These are phyloP conservation scores for Littorina saxatilis DNA, from an alignment of 1,140 invertebrate genomes.

Conservation along the genomic window DNA sequence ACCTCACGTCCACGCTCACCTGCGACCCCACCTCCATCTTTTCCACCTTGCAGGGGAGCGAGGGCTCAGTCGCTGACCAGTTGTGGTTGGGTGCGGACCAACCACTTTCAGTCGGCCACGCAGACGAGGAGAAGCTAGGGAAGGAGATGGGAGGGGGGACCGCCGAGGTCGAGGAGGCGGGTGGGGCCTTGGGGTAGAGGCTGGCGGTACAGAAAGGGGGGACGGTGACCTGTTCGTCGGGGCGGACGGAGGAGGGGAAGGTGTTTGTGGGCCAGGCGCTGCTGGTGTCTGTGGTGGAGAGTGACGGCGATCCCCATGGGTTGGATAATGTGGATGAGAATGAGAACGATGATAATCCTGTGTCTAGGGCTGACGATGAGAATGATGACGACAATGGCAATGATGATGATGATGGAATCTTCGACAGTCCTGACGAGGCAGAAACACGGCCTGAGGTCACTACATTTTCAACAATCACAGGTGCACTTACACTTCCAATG, in stretches of 20 bases:
- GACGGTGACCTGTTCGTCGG: not conserved
- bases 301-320: not conserved
- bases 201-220: too few species aligned
- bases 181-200: not conserved
- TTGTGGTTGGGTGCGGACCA: not conserved
- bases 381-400: not conserved
- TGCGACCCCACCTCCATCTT: not conserved
- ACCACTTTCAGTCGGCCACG: not conserved
- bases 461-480: too few species aligned
- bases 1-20: not conserved
- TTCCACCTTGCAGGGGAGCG: not conserved
- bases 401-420: not conserved
- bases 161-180: not conserved
- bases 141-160: not conserved
- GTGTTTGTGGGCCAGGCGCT: constrained; percentile 13
- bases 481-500: too few species aligned
- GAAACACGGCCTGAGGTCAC: too few species aligned
- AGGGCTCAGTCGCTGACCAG: not conserved
- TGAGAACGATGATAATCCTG: not conserved
- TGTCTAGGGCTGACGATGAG: not conserved
- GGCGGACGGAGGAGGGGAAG: constrained; percentile 29
- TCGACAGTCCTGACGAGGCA: too few species aligned
- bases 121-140: not conserved
- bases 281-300: not conserved
- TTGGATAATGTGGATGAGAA: not conserved